Evolutionary conservation across 2,888 invertebrate genomes (phyloP), one percentile per base, ranked within the genome.

Genomic region (Steromphala cineraria): DNA sequence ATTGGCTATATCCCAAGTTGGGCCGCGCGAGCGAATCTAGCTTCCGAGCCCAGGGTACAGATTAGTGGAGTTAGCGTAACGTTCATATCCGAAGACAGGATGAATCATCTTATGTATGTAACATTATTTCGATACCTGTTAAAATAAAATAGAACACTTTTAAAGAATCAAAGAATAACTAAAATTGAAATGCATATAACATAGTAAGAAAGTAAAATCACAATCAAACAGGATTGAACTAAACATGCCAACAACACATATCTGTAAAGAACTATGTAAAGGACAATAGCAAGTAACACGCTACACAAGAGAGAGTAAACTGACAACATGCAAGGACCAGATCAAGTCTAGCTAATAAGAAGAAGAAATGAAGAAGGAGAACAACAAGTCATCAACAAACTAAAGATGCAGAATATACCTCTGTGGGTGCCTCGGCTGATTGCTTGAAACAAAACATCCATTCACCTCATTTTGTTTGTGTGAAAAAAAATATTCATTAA

Each of bases 381-480:
- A 53, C 31, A 19, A 36, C 36, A 19, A 7, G 55, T 36, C 46
- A 78, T 19, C 40, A 78, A 67, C 67, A 78, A 40, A 56, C 55
- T 13, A 67, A 46, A 78, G 62, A 62, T 62, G 62, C 62, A 28
- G 28, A 62, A 28, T 24, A 24, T 82, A 82, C 82, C 82, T 82
- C 82, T 52, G 78, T 78, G 31, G 80, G 80, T 55, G 78, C 40
- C 36, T 78, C 80, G 36, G 78, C 75, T 67, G 80, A 78, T 67
- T 79, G 80, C 82, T 82, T 82, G 36, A 71, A 46, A 77, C 31
- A 53, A 28, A 53, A 78, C 8, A 24, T 28, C 21, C 52, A 74
- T 40, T 40, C 74, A 15, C 36, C 36, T 31, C 46, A 40, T 40
- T 40, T 75, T 67, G 21, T 28, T 7, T 24, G 28, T 24, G 28